phyloP scores from a whole-genome alignment of 2,113 vertebrate genomes.

The Salvelinus fontinalis region DNA sequence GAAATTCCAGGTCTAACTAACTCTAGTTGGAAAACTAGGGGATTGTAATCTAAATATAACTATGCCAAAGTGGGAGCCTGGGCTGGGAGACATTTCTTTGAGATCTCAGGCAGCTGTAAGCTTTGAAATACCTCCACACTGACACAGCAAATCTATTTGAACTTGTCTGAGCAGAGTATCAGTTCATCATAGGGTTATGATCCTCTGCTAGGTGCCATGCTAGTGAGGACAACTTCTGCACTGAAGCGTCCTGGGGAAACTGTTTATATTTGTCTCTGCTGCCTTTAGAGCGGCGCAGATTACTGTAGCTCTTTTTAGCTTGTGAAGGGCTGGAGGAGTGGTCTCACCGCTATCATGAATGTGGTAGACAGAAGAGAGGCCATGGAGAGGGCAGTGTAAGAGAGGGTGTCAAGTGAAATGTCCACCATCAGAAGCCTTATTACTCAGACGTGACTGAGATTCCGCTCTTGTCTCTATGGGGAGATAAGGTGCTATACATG shows the following conservation, averaged over 20 bases:
- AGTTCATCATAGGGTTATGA: too few species aligned
- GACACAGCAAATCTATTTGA: background rate
- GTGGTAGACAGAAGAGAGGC: background rate
- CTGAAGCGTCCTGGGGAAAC: background rate
- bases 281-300: background rate
- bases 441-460: background rate
- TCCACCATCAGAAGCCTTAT: background rate
- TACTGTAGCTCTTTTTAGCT: background rate
- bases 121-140: background rate
- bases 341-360: background rate
- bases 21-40: too few species aligned
- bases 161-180: background rate
- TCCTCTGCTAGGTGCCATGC: too few species aligned
- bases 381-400: background rate
- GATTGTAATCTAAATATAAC: too few species aligned
- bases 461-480: too few species aligned
- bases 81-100: too few species aligned
- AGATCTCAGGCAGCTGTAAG: background rate
- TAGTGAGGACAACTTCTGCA: too few species aligned
- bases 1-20: too few species aligned
- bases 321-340: background rate
- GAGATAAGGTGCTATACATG: background rate
- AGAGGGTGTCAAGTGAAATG: background rate
- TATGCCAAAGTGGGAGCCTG: too few species aligned
- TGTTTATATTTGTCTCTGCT: background rate